Evolutionary conservation across 2,888 invertebrate genomes (phyloP), one percentile per base, ranked within the genome.

Genomic region (Entomobrya proxima): DNA sequence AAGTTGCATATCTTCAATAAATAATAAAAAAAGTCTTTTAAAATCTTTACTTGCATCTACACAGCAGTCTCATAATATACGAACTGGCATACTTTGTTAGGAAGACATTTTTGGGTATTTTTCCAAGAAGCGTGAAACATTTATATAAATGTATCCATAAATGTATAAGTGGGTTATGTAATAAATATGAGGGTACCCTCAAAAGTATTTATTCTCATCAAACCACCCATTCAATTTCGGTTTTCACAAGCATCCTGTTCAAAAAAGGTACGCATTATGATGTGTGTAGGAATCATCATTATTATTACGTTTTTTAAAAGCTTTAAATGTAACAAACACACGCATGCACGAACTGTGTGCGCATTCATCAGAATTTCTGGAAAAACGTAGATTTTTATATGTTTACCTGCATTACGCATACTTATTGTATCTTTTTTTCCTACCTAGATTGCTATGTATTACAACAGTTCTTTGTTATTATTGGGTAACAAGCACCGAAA

Each of bases 181-280:
- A 67, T 67, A 47, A 50, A 74, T 50, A 72, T 6, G n/a, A 18
- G n/a, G 27, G 27, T 27, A 74, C 30, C 44, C 74, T 61, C 52
- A 40, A 72, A 69, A 74, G 52, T 37, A 69, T n/a, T 72, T 80
- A 40, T 55, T 72, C 80, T 44, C 74, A 64, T 74, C 74, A 74
- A 67, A 32, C 82, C 75, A 83, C 76, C 82, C 82, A 83, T 76
- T 83, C 76, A 83, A 83, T 83, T 83, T 81, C 47, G 37, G 76
- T 47, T 67, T 32, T 81, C 50, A 47, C 55, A 47, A 32, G 47
- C 67, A 74, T 81, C 81, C 81, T 75, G 74, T 35, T 55, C 58
- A 81, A 47, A 75, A 74, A 81, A 83, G 58, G 64, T 74, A 64
- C 32, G 30, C 78, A 78, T 9, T 64, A 61, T 50, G 30, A 37